Evolutionary conservation across 2,888 invertebrate genomes (phyloP).

Genomic region (Agriotes lineatus): DNA sequence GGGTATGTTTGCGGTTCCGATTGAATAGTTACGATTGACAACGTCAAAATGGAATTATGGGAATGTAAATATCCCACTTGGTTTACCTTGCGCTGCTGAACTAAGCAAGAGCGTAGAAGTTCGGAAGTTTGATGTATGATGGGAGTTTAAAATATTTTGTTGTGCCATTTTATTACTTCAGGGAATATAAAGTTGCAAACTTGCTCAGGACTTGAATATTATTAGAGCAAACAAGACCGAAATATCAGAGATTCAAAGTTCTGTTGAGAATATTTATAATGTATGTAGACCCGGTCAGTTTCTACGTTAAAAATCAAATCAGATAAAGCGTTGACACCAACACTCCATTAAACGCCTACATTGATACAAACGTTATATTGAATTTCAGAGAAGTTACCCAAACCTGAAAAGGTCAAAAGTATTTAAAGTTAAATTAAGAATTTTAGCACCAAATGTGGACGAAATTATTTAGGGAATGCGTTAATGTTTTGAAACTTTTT

Average conservation of each 20-base stretch:
- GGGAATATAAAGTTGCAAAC: slow-evolving; percentile 26
- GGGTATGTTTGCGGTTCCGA: not conserved
- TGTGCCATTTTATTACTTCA: slow-evolving; percentile 27
- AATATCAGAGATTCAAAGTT: slow-evolving; percentile 11
- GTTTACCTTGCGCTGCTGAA: not conserved
- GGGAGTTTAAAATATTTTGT: slow-evolving; percentile 20
- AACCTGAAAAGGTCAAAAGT: too few species aligned
- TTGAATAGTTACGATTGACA: not conserved
- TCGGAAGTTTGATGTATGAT: slow-evolving; percentile 17
- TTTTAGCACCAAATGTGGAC: not conserved
- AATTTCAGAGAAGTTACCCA: too few species aligned
- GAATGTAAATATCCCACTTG: slow-evolving; percentile 1
- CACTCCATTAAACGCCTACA: too few species aligned
- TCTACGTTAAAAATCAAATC: too few species aligned
- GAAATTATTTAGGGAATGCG: not conserved
- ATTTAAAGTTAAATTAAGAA: too few species aligned
- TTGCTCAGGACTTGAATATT: slow-evolving; percentile 18
- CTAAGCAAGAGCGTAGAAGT: not conserved
- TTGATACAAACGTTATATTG: too few species aligned
- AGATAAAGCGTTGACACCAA: too few species aligned
- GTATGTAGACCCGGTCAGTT: too few species aligned
- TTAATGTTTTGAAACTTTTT: slow-evolving; percentile 3
- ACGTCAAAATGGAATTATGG: not conserved
- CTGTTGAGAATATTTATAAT: too few species aligned
- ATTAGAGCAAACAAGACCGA: slow-evolving; percentile 29